Conservation (phyloP, 2,888 invertebrate species). For the Yponomeuta evonymella region DNA sequence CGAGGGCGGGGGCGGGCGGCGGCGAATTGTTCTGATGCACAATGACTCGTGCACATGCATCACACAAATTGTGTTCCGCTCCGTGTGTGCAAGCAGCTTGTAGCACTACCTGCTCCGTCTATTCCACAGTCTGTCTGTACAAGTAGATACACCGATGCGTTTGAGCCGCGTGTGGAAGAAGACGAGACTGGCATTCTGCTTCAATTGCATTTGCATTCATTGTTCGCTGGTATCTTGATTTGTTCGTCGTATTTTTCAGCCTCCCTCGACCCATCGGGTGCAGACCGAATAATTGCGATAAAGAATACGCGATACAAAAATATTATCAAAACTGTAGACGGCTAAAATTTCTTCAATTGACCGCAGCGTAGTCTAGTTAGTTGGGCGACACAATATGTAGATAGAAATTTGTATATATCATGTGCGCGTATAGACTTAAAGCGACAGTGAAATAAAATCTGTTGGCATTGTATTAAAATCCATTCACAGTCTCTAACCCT, state of each 20-base stretch:
- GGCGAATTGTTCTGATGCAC: conserved; percentile 16
- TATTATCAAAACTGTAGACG: no score
- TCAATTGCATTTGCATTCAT: conserved; percentile 33
- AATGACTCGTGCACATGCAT: conserved; percentile 22
- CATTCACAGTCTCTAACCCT: neutral
- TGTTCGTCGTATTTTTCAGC: neutral
- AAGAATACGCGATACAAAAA: neutral
- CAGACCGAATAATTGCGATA: neutral
- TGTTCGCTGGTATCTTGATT: conserved; percentile 4
- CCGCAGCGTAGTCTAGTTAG: no score
- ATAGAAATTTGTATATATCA: no score
- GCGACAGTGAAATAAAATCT: no score
- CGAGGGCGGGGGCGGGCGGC: conserved; percentile 7
- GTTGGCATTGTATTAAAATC: no score
- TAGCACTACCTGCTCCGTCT: conserved; percentile 17
- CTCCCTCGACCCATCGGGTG: neutral
- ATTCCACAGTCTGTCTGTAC: neutral
- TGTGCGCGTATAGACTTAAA: no score
- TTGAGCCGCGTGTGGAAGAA: conserved; percentile 22
- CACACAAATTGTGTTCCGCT: conserved; percentile 32
- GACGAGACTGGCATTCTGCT: conserved; percentile 25
- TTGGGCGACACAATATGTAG: no score
- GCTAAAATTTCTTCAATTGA: no score
- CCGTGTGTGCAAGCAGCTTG: conserved; percentile 17
- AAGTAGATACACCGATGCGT: neutral